Evolutionary conservation across 1,140 invertebrate species (phyloP).

Genomic region (Drosophila kepulauana): DNA sequence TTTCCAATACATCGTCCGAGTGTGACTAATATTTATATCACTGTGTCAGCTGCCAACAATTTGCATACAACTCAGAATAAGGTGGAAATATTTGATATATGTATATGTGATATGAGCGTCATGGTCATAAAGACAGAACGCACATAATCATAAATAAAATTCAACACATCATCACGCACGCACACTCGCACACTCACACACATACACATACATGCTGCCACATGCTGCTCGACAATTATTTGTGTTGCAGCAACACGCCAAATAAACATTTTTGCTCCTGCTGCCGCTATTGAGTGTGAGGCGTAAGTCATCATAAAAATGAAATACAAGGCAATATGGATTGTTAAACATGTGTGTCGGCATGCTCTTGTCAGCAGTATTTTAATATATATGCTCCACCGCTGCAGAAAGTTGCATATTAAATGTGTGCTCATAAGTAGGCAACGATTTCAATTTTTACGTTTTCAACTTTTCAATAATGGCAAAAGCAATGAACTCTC

Average conservation of each 20-base stretch:
- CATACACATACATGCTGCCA: constrained; percentile 52
- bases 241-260: constrained; percentile 80
- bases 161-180: constrained; percentile 41
- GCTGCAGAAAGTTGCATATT: constrained; percentile 41
- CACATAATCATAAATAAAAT: constrained; percentile 77
- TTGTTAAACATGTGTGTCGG: constrained; percentile 68
- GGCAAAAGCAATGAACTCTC: constrained; percentile 29
- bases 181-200: constrained; percentile 24
- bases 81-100: constrained; percentile 53
- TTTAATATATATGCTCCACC: constrained; percentile 46
- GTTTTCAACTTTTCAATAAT: constrained; percentile 25
- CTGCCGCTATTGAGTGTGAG: constrained; percentile 29
- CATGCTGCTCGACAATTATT: constrained; percentile 82
- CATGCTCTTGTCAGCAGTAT: constrained; percentile 50
- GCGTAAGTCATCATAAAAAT: constrained; percentile 79
- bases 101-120: constrained; percentile 32
- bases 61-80: constrained; percentile 48
- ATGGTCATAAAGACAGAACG: constrained; percentile 54
- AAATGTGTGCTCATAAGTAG: constrained; percentile 60
- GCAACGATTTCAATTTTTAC: constrained; percentile 43
- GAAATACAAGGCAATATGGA: constrained; percentile 78
- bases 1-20: constrained; percentile 3
- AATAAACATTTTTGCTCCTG: constrained; percentile 69
- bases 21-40: constrained; percentile 39
- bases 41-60: constrained; percentile 39